Conservation (phyloP, 2,888 invertebrate species). For the Gerosis bhagava region DNA sequence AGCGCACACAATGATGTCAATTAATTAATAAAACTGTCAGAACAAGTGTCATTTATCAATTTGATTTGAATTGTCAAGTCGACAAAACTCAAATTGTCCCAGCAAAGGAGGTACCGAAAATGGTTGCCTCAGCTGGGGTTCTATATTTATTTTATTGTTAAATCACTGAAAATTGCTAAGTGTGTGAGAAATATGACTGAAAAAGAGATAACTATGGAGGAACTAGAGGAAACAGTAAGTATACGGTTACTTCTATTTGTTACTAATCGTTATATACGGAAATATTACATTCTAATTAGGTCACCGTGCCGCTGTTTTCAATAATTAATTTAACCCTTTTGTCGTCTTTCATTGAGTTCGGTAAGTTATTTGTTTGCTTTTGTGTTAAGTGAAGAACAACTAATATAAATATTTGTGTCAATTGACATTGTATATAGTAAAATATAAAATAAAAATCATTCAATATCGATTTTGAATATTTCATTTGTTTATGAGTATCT, state of each 20-base stretch:
- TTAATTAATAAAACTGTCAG: background rate
- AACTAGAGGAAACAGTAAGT: slow-evolving; percentile 71
- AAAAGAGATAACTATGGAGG: slow-evolving; percentile 66
- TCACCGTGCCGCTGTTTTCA: slow-evolving; percentile 55
- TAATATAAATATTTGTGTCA: no score
- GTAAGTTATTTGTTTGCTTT: background rate
- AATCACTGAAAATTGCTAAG: slow-evolving; percentile 42
- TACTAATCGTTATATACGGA: background rate
- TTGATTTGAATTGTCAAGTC: no score
- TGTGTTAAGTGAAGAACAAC: background rate
- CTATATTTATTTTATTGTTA: slow-evolving; percentile 42
- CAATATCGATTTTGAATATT: no score
- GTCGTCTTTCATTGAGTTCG: slow-evolving; percentile 1
- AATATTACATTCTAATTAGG: slow-evolving; percentile 42
- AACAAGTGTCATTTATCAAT: slow-evolving; percentile 12
- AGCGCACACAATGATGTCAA: no score
- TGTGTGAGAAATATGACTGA: slow-evolving; percentile 58
- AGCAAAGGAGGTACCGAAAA: slow-evolving; percentile 45
- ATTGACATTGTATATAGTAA: no score
- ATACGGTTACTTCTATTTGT: slow-evolving; percentile 22
- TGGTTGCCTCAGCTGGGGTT: slow-evolving; percentile 44
- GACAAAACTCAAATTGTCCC: no score
- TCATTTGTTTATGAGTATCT: no score
- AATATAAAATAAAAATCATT: no score
- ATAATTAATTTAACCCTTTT: slow-evolving; percentile 30